A percentile compares a stretch with the other conserved stretches of the same genome.
phyloP scores from a whole-genome alignment of 2,888 invertebrate genomes.

The Oscheius onirici region DNA sequence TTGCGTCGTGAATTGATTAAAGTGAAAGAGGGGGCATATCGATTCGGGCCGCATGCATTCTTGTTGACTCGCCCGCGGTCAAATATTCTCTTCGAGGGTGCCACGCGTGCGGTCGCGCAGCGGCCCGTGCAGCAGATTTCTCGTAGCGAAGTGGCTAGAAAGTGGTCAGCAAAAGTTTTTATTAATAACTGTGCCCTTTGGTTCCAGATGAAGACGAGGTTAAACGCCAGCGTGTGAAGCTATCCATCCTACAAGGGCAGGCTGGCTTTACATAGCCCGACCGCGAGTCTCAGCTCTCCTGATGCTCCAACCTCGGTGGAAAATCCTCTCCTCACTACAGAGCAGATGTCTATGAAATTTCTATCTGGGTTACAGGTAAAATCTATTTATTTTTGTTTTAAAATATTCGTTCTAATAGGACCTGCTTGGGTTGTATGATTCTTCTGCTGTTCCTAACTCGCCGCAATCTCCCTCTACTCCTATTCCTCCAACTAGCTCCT shows the following conservation, averaged over 20 bases:
- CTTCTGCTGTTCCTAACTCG: conserved; percentile 10
- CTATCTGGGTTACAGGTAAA: conserved; percentile 56
- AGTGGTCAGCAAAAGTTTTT: conserved; percentile 28
- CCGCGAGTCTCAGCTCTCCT: conserved; percentile 9
- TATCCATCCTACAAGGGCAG: conserved; percentile 6
- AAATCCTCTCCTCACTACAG: conserved; percentile 30
- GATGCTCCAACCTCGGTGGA: conserved; percentile 33
- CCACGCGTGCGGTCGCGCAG: conserved; percentile 29
- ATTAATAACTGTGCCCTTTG: background rate
- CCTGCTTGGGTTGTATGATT: conserved; percentile 37
- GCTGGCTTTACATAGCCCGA: conserved; percentile 24
- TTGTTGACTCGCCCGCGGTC: conserved; percentile 32
- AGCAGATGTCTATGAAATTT: conserved; percentile 58
- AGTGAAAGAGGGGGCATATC: conserved; percentile 37
- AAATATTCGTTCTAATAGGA: conserved; percentile 19
- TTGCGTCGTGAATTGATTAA: conserved; percentile 38
- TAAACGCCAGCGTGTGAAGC: background rate
- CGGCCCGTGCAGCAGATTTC: conserved; percentile 23
- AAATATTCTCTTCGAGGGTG: conserved; percentile 29
- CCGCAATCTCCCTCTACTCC: conserved; percentile 27
- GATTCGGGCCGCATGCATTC: conserved; percentile 34
- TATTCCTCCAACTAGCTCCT: conserved; percentile 21
- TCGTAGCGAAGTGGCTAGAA: conserved; percentile 31
- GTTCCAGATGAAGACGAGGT: conserved; percentile 13
- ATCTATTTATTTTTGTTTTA: background rate